phyloP scores from a whole-genome alignment of 1,140 invertebrate genomes.

The Hypothenemus hampei region DNA sequence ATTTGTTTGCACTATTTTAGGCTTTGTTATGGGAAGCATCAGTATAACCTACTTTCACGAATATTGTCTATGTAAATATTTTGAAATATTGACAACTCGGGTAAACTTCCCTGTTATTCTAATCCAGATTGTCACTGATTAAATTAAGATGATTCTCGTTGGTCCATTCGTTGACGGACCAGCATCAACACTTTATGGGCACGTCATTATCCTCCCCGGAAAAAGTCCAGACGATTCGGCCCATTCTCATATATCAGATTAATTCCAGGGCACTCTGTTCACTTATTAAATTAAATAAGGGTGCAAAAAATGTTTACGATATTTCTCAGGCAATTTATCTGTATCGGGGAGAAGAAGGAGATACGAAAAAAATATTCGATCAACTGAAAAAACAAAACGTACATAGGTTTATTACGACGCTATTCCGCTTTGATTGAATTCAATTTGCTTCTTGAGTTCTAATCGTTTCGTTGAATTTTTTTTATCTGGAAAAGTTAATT shows the following conservation, averaged over 20 bases:
- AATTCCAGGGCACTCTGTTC: constrained; percentile 2
- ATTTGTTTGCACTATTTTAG: neutral
- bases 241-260: constrained; percentile 5
- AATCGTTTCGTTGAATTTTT: constrained; percentile 18
- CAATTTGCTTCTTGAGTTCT: too few species aligned
- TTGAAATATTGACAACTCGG: constrained; percentile 3
- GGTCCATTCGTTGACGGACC: neutral
- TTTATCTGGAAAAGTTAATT: constrained; percentile 24
- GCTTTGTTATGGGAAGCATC: constrained; percentile 7
- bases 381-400: too few species aligned
- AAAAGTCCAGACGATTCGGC: constrained; percentile 2
- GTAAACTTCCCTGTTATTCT: constrained; percentile 22
- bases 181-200: neutral
- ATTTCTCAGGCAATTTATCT: neutral
- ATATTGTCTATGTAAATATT: constrained; percentile 6
- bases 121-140: constrained; percentile 8
- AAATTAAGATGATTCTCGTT: neutral
- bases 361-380: too few species aligned
- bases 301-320: constrained; percentile 2
- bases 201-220: neutral
- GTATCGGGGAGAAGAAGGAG: too few species aligned
- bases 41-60: constrained; percentile 12
- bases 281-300: constrained; percentile 10
- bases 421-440: too few species aligned
- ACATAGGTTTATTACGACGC: too few species aligned